phyloP scores from a whole-genome alignment of 2,113 vertebrate genomes.

The Cygnus buccinator region DNA sequence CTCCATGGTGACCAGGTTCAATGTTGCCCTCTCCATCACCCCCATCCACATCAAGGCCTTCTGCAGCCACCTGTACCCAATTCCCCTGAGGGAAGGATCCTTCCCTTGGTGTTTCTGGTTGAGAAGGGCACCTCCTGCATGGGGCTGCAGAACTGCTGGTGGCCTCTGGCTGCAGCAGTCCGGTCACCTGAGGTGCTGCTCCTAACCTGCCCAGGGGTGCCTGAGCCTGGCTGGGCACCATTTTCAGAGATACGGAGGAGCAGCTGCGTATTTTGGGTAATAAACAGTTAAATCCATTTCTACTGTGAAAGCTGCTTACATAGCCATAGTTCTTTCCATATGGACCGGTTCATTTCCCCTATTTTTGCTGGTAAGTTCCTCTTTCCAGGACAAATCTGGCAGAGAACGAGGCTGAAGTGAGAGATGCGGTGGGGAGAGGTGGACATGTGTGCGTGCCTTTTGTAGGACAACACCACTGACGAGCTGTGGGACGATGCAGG shows the following conservation, averaged over 20 bases:
- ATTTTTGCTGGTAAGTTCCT: slow-evolving; percentile 23
- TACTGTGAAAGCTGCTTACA: background rate
- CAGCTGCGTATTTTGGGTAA: background rate
- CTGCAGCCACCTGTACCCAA: background rate
- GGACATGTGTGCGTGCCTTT: background rate
- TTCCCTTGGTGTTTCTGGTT: background rate
- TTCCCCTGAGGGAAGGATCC: background rate
- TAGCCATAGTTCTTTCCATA: background rate
- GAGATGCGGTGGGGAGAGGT: background rate
- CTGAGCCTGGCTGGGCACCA: fast-evolving
- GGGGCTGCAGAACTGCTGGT: background rate
- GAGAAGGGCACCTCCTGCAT: background rate
- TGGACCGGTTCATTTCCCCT: background rate
- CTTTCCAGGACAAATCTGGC: background rate
- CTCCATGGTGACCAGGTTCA: background rate
- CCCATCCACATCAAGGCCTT: background rate
- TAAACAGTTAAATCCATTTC: background rate
- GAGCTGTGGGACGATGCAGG: too few relatives aligned
- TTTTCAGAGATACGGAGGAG: background rate
- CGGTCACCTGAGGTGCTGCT: too few relatives aligned
- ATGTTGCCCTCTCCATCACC: background rate
- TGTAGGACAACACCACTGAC: background rate
- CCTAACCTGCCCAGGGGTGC: background rate
- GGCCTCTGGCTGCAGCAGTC: background rate
- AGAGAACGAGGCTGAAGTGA: background rate